Evolutionary conservation across 1,140 invertebrate genomes (phyloP), one percentile per base, ranked within the genome.

Genomic region (Tetramorium alpestre): DNA sequence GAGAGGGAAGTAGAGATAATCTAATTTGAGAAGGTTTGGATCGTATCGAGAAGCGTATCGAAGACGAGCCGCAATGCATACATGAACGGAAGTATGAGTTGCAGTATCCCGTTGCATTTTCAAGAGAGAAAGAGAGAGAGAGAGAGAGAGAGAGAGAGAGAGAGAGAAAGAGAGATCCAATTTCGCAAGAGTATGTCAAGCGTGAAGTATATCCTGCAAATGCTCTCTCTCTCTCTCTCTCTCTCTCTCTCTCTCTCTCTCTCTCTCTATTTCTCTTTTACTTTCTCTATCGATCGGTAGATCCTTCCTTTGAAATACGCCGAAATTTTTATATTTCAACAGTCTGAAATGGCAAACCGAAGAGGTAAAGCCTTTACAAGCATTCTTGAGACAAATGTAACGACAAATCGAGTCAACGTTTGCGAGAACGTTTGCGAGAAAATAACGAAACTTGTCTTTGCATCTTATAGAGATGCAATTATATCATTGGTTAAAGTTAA

Each of bases 121-220:
- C 25, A 25, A 62, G 16, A 62, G 22, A 33, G 18, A 33, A 5
- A 41, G 13, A 80, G n/a, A 41, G 16, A 65, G 18, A 80, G 60
- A 78, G 28, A 80, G 28, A 76, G 73, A 44, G 54, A 56, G 28
- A 65, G 18, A 78, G 60, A 80, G 28, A 76, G 73, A 44, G 54
- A 58, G 70, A 41, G 25, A 22, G 22, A 22, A 22, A 58, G 56
- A 44, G 44, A 33, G 69, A 72, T 65, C 25, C 38, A 73, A 82
- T 82, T 73, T 73, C 67, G 22, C 28, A 22, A 22, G 56, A 70
- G 25, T 82, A 72, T 73, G 80, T 73, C 38, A 4, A 82, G 80
- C 80, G 49, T 82, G 18, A 73, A 82, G 38, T 80, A n/a, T 80
- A 80, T n/a, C 47, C 11, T 54, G n/a, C 8, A 67, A 47, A 44